These are phyloP conservation scores for Limnephilus auricula DNA, from an alignment of 2,888 invertebrate species.

Conservation along the genomic window DNA sequence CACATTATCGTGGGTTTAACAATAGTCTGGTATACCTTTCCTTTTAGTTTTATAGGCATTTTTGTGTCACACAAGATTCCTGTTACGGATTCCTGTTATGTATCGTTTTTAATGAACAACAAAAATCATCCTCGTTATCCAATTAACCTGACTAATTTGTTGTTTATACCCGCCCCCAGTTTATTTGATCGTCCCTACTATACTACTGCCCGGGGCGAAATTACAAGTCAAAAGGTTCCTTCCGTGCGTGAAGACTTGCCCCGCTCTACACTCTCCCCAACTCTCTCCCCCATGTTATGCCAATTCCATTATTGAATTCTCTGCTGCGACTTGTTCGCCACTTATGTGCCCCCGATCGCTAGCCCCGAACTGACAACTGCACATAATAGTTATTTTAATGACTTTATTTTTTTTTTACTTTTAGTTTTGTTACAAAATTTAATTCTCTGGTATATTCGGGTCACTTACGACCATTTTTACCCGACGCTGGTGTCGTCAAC, in stretches of 20 bases:
- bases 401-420: not conserved
- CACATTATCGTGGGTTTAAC: too few species aligned
- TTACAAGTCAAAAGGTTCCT: constrained; percentile 38
- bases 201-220: not conserved
- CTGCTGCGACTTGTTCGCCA: constrained; percentile 12
- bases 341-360: constrained; percentile 28
- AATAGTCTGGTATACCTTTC: too few species aligned
- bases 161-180: not conserved
- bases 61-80: too few species aligned
- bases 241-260: constrained; percentile 28
- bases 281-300: constrained; percentile 44
- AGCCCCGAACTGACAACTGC: not conserved
- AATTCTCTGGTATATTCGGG: too few species aligned
- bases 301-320: constrained; percentile 58
- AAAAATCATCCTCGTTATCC: not conserved
- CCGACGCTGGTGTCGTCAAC: too few species aligned
- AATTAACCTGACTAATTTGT: not conserved
- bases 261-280: not conserved
- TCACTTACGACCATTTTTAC: too few species aligned
- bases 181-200: not conserved
- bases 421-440: too few species aligned
- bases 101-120: not conserved
- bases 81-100: too few species aligned
- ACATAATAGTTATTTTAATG: not conserved
- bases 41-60: too few species aligned